Base-by-base conservation (phyloP, 2,888 invertebrate genomes). In the Stenotaenia linearis region DNA sequence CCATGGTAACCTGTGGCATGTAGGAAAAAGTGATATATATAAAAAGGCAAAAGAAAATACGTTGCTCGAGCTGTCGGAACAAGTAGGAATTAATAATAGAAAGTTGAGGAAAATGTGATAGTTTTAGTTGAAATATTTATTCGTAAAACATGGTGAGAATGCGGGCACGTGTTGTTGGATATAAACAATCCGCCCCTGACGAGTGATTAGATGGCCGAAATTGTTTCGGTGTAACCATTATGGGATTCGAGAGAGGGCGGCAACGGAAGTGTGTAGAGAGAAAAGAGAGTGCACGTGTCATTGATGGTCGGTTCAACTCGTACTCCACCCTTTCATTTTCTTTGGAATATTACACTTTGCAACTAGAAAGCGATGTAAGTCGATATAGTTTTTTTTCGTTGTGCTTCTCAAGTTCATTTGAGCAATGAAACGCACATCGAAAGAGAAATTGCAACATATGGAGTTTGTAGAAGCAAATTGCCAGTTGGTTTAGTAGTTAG, bases 341-440 rank as follows among this genome's bases (percentile, higher is more conserved):
- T 32, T 69, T 69, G n/a, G 69, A 69, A 69, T 69, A 69, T 69
- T 69, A 69, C 69, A 69, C 69, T 69, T 69, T 69, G 25, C 28
- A 10, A 69, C 28, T 69, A 69, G 15, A n/a, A 45, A 12, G 45
- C 32, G 9, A 32, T 32, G 18, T 45, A 69, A 21, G 56, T 69
- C 69, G 69, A 69, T 69, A 69, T 69, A 25, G 23, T 23, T 23
- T 61, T 23, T 61, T 23, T 61, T 25, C 23, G 0, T 21, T n/a
- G 0, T n/a, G 21, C 50, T 50, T 50, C 50, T 50, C 50, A 18
- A n/a, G 50, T 50, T 50, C 50, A 5, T 50, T 18, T 18, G 5
- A n/a, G 25, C 69, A 69, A 69, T 69, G 69, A 69, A 69, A 69
- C 69, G n/a, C 25, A 28, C 9, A 28, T 69, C 69, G 5, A 12